Conservation (phyloP, 2,113 vertebrate genomes). For the Halcyon senegalensis region DNA sequence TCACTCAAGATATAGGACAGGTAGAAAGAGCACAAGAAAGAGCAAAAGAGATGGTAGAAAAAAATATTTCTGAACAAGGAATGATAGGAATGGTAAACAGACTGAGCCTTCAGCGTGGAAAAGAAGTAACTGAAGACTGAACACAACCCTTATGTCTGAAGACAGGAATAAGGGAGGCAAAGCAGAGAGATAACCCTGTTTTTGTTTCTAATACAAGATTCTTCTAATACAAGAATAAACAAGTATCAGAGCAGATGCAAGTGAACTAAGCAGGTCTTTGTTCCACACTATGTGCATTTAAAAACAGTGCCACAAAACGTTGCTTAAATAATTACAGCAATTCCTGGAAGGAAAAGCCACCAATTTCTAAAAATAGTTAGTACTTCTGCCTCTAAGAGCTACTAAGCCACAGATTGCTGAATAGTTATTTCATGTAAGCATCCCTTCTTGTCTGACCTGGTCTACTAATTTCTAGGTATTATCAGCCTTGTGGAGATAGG, state of each 20-base stretch:
- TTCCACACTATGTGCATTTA: background rate
- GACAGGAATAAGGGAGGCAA: background rate
- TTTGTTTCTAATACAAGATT: background rate
- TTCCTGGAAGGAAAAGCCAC: background rate
- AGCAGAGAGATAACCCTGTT: background rate
- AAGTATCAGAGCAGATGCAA: background rate
- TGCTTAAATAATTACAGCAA: background rate
- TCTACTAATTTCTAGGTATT: background rate
- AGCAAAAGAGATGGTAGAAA: background rate
- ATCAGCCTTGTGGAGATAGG: background rate
- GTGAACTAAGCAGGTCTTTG: background rate
- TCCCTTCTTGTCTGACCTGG: background rate
- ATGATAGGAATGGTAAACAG: background rate
- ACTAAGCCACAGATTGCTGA: background rate
- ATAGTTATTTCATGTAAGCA: background rate
- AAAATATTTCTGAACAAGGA: background rate
- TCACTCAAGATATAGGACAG: fast-evolving
- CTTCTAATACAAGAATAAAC: background rate
- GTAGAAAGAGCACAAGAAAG: background rate
- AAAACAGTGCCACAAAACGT: background rate
- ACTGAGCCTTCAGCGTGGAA: background rate
- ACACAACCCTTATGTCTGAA: background rate
- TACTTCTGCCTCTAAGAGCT: background rate
- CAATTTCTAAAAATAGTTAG: background rate
- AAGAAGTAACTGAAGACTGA: background rate